These are phyloP conservation scores for Apamea epomidion DNA, from an alignment of 2,888 invertebrate species.

Conservation along the genomic window DNA sequence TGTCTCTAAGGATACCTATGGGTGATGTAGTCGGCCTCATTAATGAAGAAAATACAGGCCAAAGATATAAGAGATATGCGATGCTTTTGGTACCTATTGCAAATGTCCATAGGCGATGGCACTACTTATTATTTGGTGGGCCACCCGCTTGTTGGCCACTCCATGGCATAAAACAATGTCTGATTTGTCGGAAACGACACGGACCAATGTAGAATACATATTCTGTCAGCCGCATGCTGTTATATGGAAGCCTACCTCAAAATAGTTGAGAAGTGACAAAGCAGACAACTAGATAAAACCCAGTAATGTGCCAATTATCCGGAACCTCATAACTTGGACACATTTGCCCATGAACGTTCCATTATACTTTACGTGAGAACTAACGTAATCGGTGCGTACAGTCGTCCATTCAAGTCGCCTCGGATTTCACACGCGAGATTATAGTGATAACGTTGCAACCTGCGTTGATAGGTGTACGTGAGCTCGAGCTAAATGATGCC, in stretches of 20 bases:
- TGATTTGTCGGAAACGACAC: background rate
- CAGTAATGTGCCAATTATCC: background rate
- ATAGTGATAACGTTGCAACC: conserved; percentile 48
- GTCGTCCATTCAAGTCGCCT: conserved; percentile 44
- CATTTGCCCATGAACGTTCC: conserved; percentile 31
- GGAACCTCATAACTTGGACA: conserved; percentile 22
- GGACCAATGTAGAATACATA: background rate
- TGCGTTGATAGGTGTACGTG: conserved; percentile 45
- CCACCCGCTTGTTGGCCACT: background rate
- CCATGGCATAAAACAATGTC: background rate
- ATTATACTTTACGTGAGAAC: conserved; percentile 58
- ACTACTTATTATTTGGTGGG: background rate
- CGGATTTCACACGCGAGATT: conserved; percentile 61
- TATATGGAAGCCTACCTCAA: background rate
- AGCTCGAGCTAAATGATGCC: conserved; percentile 16
- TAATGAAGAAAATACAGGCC: no score
- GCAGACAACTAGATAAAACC: background rate
- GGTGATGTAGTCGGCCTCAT: background rate
- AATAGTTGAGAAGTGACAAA: background rate
- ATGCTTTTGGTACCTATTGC: background rate
- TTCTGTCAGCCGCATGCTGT: background rate
- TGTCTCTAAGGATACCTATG: background rate
- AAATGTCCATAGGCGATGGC: background rate
- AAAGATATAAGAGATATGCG: background rate
- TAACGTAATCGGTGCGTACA: conserved; percentile 47